Evolutionary conservation across 2,797 vertebrate species (phyloP), one percentile per base, ranked within the genome.

Genomic region (Garrulus glandarius): DNA sequence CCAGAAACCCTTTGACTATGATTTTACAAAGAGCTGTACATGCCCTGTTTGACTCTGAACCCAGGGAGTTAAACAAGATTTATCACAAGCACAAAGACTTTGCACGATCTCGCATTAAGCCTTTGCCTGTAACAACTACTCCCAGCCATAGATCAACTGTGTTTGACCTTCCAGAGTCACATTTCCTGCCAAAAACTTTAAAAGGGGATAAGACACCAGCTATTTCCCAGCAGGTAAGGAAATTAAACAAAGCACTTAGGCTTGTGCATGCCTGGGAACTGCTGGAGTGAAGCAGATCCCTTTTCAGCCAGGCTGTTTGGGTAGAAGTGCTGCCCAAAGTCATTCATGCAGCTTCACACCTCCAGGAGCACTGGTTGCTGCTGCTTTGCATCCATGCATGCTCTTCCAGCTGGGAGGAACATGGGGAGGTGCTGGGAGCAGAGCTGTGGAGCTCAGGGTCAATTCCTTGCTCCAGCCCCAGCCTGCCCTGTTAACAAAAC

Each of bases 161-260:
- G 59, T 55, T 79, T 89, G 86, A 95, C 95, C 90, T 92, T 84
- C 61, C 81, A 95, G 80, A 83, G 49, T 46, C 89, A 67, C 29
- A 19, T 52, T 94, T 87, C 92, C 83, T 94, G 92, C 95, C 90
- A 94, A 88, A 94, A 89, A n/a, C 69, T 63, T 70, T 57, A 59
- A 52, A 75, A 79, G 39, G 52, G 83, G n/a, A 29, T 67, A 91
- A 95, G 34, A 87, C 55, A 77, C 47, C 19, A 55, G 68, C 67
- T 59, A 55, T 72, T 94, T 91, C 94, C 81, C 95, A 95, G 92
- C 92, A 95, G 91, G 94, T 91, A 39, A 89, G 89, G 84, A 93
- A 92, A 77, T 87, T 32, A 85, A 96, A 89, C 63, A 81, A 93
- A 84, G 85, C 4, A 13, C 36, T 84, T 11, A 16, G 39, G 84